Evolutionary conservation across 2,797 vertebrate genomes (phyloP), one percentile per base, ranked within the genome.

Genomic region (Nasua narica): DNA sequence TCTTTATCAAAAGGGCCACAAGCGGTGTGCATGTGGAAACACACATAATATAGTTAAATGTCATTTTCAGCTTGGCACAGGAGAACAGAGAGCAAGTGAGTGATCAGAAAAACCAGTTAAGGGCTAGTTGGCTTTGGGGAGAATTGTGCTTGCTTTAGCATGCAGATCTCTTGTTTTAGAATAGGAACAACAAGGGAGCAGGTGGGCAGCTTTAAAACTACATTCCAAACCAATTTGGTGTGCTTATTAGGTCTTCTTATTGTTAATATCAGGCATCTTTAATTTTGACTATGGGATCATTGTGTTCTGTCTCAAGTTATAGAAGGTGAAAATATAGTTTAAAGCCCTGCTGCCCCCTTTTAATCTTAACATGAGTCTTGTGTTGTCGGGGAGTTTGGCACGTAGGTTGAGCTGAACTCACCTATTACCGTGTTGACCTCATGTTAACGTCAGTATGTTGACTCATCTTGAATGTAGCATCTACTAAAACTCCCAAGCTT

Each of bases 91-190:
- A 32, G 52, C 3, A 6, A 40, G 6, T 77, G 54, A 72, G 65
- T 46, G 48, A 92, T 56, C 77, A 74, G 60, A 96, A 97, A 78
- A 62, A 65, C 54, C 15, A 67, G 37, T 82, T 85, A 82, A 95
- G 43, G n/a, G 81, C 65, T 93, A 7, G 95, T 89, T 93, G 92
- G 58, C 40, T 95, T 86, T 95, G 70, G 92, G 76, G 60, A 91
- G 60, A 95, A 77, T 85, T 90, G 48, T 85, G 72, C 29, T 81
- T 65, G 21, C 94, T 76, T 86, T 79, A 92, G 89, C 65, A 8
- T 56, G 48, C 50, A 94, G 70, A 95, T 91, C 54, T 60, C 23
- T 82, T 91, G 56, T 25, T 93, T 25, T 93, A 93, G 85, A 95
- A 81, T 74, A 43, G 1, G 25, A 54, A 91, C 65, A 81, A 35